These are phyloP conservation scores for Sebastes jordani DNA, from an alignment of 2,797 vertebrate genomes.

Conservation along the genomic window DNA sequence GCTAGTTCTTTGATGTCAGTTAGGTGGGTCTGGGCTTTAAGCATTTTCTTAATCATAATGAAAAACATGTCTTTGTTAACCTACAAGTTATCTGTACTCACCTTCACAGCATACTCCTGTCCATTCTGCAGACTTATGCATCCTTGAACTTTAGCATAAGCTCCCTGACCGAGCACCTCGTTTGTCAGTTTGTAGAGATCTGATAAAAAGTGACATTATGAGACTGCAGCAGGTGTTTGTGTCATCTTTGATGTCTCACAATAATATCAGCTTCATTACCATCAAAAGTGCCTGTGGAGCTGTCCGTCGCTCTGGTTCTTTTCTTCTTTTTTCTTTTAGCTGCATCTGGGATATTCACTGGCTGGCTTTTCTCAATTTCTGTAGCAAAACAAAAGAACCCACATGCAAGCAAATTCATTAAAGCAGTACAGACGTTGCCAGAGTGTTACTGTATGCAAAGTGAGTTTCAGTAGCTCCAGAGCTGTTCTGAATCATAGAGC, in stretches of 20 bases:
- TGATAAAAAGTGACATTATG: conserved; percentile 58
- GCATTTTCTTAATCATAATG: background rate
- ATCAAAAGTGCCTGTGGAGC: conserved; percentile 89
- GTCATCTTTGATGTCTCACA: background rate
- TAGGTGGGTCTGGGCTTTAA: background rate
- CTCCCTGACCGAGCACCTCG: conserved; percentile 93
- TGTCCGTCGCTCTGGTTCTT: conserved; percentile 87
- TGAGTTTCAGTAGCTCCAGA: background rate
- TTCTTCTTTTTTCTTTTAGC: conserved; percentile 93
- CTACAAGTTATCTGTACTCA: conserved; percentile 49
- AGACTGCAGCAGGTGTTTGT: background rate
- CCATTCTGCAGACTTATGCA: conserved; percentile 92
- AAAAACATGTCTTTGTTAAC: background rate
- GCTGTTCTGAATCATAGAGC: background rate
- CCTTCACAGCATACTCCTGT: conserved; percentile 95
- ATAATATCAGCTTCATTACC: conserved; percentile 73
- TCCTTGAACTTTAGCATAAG: conserved; percentile 95
- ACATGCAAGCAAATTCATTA: background rate
- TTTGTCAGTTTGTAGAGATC: conserved; percentile 93
- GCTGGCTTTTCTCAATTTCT: conserved; percentile 91
- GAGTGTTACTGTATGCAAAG: background rate
- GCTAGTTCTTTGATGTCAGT: too few relatives aligned
- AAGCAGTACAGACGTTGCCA: background rate
- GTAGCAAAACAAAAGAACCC: conserved; percentile 17
- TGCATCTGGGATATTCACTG: conserved; percentile 86